Base-by-base conservation (phyloP, 2,888 invertebrate genomes). In the Hirtodrosophila duncani region DNA sequence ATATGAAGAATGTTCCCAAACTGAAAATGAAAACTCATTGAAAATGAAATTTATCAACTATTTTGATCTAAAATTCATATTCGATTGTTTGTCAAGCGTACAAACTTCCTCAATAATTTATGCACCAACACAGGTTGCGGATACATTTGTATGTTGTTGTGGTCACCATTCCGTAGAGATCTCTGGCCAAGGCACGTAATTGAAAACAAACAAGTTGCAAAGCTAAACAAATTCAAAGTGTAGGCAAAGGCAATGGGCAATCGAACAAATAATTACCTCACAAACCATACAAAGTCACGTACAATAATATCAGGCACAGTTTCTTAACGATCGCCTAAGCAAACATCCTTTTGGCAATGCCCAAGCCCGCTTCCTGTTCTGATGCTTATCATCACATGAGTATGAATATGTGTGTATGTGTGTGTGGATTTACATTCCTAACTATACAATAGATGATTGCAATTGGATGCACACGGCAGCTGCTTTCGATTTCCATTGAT, bases 341-440 rank as follows among this genome's bases (percentile, higher is more conserved):
- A 80, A 75, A 77, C 78, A 80, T 77, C 81, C 75, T 75, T 80
- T 64, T 41, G 52, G 53, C 39, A 52, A 34, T 41, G 18, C 30
- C 30, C 45, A 44, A 26, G n/a, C 37, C 42, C 58, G 70, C 68
- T 78, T 72, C 78, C 72, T 77, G 78, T 63, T 26, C 38, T 45
- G 78, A 80, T 75, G 58, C 55, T 77, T 80, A 75, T 75, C 67
- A n/a, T 39, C 56, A 50, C n/a, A 53, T 53, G 49, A 51, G 50
- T 65, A 58, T 53, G n/a, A n/a, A 55, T 14, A 9, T 9, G 51
- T 31, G 14, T 14, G 18, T 52, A 48, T 61, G 55, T 70, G 56
- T 62, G 62, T 17, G 11, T 14, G 50, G 45, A 61, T 64, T 65
- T 61, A 64, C 29, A 61, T 53, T 53, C 43, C 42, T 39, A 30